Conservation (phyloP, 2,797 vertebrate species). For the Gambusia yucatana region DNA sequence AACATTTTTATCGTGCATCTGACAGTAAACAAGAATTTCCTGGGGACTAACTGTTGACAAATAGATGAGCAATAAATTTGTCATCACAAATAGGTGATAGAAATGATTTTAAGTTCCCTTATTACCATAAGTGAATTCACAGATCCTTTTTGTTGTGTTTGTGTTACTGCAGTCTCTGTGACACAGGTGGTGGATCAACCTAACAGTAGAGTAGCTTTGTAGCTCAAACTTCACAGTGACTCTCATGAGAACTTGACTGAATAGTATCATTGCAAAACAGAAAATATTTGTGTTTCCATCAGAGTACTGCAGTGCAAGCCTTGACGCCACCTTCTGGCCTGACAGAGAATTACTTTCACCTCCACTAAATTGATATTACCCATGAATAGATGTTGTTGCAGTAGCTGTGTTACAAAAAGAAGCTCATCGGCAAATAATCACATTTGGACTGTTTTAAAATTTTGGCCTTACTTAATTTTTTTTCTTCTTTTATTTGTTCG, state of each 20-base stretch:
- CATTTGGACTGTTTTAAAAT: constrained; percentile 24
- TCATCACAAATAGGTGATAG: constrained; percentile 33
- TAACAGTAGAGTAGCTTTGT: constrained; percentile 9
- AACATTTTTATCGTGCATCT: constrained; percentile 19
- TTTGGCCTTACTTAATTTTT: constrained; percentile 7
- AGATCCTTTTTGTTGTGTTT: constrained; percentile 12
- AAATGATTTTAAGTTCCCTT: constrained; percentile 20
- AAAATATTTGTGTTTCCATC: neutral
- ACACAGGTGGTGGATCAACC: constrained; percentile 32
- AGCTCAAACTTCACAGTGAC: constrained; percentile 15
- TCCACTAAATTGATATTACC: constrained; percentile 32
- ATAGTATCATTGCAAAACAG: constrained; percentile 33
- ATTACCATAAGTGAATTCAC: neutral
- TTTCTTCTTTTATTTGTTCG: constrained; percentile 13
- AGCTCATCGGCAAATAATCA: constrained; percentile 5
- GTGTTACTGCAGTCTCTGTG: constrained; percentile 37
- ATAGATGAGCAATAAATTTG: constrained; percentile 43
- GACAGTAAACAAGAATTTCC: constrained; percentile 32
- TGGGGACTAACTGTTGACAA: constrained; percentile 39
- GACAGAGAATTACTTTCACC: constrained; percentile 41
- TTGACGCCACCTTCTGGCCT: constrained; percentile 77
- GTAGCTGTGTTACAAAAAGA: constrained; percentile 8
- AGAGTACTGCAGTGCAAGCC: constrained; percentile 20
- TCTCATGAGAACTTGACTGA: constrained; percentile 29
- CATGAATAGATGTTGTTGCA: constrained; percentile 12